Conservation (phyloP, 2,113 vertebrate species). For the Quiscalus mexicanus region DNA sequence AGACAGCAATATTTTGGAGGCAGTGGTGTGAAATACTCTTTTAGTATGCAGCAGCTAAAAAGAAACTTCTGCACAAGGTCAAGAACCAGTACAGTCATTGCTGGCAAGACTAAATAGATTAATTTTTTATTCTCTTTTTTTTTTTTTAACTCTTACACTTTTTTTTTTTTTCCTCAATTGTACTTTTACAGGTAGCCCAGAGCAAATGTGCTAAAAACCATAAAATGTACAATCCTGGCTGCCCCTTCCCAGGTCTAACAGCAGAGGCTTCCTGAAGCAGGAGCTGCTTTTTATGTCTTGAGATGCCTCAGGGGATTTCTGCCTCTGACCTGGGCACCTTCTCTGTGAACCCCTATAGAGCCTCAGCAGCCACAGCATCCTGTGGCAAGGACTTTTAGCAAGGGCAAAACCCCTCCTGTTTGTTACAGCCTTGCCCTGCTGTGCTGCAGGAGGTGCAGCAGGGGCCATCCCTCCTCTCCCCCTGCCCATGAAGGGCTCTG, state of each 20-base stretch:
- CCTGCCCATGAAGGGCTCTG: not conserved
- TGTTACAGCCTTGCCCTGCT: not conserved
- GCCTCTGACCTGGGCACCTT: not conserved
- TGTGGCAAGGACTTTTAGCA: not conserved
- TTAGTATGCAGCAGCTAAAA: not conserved
- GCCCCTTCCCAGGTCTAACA: not conserved
- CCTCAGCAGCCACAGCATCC: not conserved
- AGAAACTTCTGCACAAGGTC: not conserved
- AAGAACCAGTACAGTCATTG: not conserved
- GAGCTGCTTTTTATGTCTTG: not conserved
- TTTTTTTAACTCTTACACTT: not conserved
- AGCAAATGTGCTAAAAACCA: not conserved
- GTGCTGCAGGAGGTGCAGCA: not conserved
- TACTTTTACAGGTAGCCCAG: not conserved
- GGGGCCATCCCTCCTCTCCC: fast-evolving
- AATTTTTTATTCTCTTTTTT: not conserved
- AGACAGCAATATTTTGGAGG: not conserved
- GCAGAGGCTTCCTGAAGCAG: not conserved
- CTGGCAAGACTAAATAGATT: not conserved
- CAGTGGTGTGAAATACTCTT: not conserved
- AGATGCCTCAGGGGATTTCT: not conserved
- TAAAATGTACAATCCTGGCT: not conserved
- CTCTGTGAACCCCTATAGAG: not conserved
- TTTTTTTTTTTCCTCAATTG: not conserved
- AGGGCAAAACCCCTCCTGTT: not conserved